Base-by-base conservation (phyloP, 92 coral and sea anemone genomes). In the Phenganax subtilis region DNA sequence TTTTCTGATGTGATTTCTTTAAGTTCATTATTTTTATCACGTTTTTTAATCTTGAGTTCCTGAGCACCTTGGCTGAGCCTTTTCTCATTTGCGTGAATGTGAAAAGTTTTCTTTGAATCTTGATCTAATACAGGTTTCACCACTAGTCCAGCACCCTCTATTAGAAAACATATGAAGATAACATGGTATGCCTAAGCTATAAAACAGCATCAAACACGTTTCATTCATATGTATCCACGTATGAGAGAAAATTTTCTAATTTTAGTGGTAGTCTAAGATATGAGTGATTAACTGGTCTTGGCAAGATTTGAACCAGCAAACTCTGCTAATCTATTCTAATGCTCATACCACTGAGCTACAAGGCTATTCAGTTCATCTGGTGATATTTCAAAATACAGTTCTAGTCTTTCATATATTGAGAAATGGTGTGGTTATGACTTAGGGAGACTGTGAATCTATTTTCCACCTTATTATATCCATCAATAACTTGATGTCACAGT, bases 111-210 rank as follows among this genome's bases (percentile, higher is more conserved):
- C 83, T 90, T 88, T 82, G 92, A 92, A 56, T 92, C 86, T 17
- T 87, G 84, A 57, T 90, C 92, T 64, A 89, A 86, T 25, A 88
- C 92, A 66, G 88, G 81, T 75, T 79, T 85, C 12, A 83, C 89
- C n/a, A 86, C 81, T 20, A 96, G 87, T 6, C 97, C 93, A 17
- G 99, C 97, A 15, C 97, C 99, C 9, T 93, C 96, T 81, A 89
- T 85, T 27, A 53, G 9, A 52, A 57, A 59, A 57, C n/a, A 55
- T 52, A 66, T n/a, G 30, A 10, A 78, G 68, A 25, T 25, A 1
- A 4, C 17, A 57, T 8, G 12, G 55, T 12, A 10, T 59, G 64
- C 70, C 51, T 20, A 16, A 55, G 16, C 67, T 80, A 57, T 47
- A 44, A 69, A 6, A 27, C 30, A 37, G 47, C 47, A 37, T 2